phyloP scores from a whole-genome alignment of 35 echinoderm and acorn worm species.

The Apostichopus californicus region DNA sequence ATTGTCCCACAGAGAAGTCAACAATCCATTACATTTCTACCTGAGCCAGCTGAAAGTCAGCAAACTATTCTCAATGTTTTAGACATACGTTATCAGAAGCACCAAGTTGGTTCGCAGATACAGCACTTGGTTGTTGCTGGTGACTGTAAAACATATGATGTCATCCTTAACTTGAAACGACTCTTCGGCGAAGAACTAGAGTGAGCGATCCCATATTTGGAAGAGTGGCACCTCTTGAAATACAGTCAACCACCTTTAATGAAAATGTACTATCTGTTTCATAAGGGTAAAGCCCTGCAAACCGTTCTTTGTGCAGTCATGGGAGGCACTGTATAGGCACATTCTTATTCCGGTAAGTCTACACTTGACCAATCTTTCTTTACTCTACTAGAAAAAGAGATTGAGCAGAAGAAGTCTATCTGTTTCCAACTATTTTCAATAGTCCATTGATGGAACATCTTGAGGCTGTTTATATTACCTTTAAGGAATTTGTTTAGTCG shows the following conservation, averaged over 20 bases:
- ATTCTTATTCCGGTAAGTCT: not conserved
- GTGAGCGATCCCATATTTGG: slow-evolving; percentile 82
- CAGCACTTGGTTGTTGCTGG: slow-evolving; percentile 69
- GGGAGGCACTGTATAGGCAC: slow-evolving; percentile 55
- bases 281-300: slow-evolving; percentile 43
- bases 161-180: slow-evolving; percentile 58
- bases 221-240: slow-evolving; percentile 89
- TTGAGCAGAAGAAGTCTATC: not conserved
- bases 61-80: slow-evolving; percentile 53
- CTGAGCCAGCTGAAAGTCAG: slow-evolving; percentile 57
- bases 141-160: slow-evolving; percentile 68
- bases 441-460: not conserved
- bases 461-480: slow-evolving; percentile 10
- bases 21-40: slow-evolving; percentile 49
- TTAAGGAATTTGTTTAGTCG: not conserved
- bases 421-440: slow-evolving; percentile 36
- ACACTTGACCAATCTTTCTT: not conserved
- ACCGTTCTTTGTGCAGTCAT: slow-evolving; percentile 32
- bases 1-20: slow-evolving; percentile 38
- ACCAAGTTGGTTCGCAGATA: slow-evolving; percentile 46
- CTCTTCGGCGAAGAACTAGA: slow-evolving; percentile 53
- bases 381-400: not conserved
- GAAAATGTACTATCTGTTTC: slow-evolving; percentile 61
- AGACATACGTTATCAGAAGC: slow-evolving; percentile 32
- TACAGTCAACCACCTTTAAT: slow-evolving; percentile 71